Evolutionary conservation across 2,113 vertebrate species (phyloP).

Genomic region (Tinamus guttatus): DNA sequence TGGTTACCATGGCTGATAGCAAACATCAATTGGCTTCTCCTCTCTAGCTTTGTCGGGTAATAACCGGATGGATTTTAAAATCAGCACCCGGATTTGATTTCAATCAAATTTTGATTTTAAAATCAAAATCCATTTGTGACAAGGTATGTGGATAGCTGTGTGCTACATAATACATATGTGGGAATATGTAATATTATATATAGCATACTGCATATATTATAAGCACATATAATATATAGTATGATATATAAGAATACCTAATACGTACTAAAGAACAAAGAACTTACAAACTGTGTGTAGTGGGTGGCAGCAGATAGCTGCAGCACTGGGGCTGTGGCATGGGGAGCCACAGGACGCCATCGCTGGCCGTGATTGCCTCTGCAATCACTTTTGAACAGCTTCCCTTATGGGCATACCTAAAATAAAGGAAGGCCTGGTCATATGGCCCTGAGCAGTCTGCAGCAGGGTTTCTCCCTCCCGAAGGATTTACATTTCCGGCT

Average conservation of each 20-base stretch:
- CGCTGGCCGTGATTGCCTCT: no score
- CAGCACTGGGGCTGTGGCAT: background rate
- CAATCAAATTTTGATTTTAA: background rate
- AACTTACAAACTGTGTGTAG: background rate
- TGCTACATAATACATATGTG: background rate
- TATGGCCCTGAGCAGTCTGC: background rate
- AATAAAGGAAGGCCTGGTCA: background rate
- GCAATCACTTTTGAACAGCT: constrained; percentile 23
- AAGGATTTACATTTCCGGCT: constrained; percentile 47
- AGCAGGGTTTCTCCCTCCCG: background rate
- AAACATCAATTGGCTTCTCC: constrained; percentile 23
- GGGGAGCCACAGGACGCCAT: constrained; percentile 15
- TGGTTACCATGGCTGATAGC: background rate
- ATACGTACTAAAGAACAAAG: background rate
- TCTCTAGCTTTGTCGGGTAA: background rate
- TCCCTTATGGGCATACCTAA: background rate
- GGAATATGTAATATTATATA: background rate
- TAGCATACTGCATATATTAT: background rate
- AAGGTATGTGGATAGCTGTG: background rate
- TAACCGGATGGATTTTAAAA: background rate
- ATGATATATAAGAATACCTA: background rate
- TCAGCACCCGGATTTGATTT: background rate
- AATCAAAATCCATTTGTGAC: constrained; percentile 22
- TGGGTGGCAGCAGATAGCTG: background rate
- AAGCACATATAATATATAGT: background rate